phyloP scores from a whole-genome alignment of 2,797 vertebrate species.

The Psittacula echo region DNA sequence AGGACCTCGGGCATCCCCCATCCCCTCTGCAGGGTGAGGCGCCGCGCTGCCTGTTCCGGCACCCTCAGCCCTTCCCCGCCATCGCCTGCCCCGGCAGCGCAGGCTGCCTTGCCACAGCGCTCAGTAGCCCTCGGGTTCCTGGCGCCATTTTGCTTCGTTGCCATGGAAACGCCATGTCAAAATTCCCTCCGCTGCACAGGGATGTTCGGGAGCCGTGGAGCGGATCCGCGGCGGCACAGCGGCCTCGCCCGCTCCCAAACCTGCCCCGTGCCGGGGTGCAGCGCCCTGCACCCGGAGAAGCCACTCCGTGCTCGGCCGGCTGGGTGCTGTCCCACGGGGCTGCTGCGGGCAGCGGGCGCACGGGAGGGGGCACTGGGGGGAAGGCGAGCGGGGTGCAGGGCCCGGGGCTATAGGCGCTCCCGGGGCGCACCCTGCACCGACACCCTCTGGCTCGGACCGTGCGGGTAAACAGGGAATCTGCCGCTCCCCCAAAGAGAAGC shows the following conservation, averaged over 20 bases:
- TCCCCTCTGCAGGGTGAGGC: neutral
- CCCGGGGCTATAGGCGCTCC: rapidly evolving
- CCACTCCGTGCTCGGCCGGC: neutral
- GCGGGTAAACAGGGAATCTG: neutral
- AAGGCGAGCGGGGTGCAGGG: rapidly evolving
- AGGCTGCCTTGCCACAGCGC: neutral
- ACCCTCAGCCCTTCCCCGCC: neutral
- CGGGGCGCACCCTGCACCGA: neutral
- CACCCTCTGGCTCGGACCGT: neutral
- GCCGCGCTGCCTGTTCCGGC: rapidly evolving
- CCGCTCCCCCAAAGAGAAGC: neutral
- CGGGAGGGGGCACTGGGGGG: rapidly evolving
- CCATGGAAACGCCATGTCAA: conserved; percentile 33
- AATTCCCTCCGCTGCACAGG: neutral
- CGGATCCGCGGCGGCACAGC: neutral
- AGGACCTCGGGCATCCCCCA: neutral
- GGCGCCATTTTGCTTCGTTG: conserved; percentile 23
- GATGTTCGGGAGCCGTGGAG: conserved; percentile 27
- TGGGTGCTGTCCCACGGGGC: neutral
- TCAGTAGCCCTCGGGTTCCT: neutral
- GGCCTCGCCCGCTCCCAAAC: rapidly evolving
- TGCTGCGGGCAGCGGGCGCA: neutral
- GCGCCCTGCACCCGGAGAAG: neutral
- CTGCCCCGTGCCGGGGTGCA: rapidly evolving
- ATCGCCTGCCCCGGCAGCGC: neutral